Evolutionary conservation across 2,113 vertebrate species (phyloP).

Genomic region (Glareola pratincola): DNA sequence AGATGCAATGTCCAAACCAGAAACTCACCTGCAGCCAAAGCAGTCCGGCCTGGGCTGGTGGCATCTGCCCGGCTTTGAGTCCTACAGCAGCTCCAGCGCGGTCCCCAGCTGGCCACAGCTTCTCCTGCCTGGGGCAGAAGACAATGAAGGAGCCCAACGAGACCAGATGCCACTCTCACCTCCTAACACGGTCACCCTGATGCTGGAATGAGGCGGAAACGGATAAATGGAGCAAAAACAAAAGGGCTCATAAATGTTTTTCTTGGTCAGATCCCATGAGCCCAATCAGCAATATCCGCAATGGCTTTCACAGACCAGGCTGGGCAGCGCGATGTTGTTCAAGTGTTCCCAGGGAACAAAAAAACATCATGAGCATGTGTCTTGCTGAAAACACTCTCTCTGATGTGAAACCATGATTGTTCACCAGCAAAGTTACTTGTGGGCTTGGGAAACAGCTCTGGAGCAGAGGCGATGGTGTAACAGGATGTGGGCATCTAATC

Average conservation of each 20-base stretch:
- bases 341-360: slow-evolving; percentile 24
- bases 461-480: background rate
- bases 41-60: background rate
- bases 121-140: fast-evolving
- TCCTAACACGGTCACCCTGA: background rate
- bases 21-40: background rate
- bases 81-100: fast-evolving
- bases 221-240: background rate
- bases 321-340: background rate
- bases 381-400: background rate
- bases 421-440: background rate
- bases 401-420: background rate
- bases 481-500: slow-evolving; percentile 38
- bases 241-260: background rate
- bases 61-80: background rate
- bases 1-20: fast-evolving
- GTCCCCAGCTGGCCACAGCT: background rate
- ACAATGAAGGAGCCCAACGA: fast-evolving
- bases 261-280: slow-evolving; percentile 12
- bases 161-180: background rate
- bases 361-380: background rate
- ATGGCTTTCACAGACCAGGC: slow-evolving; percentile 23
- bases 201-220: background rate
- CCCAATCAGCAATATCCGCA: background rate
- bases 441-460: background rate